Percentiles rank a stretch among this genome's conserved stretches.
These are phyloP conservation scores for Sipha maydis DNA, from an alignment of 2,888 invertebrate genomes.

Conservation along the genomic window DNA sequence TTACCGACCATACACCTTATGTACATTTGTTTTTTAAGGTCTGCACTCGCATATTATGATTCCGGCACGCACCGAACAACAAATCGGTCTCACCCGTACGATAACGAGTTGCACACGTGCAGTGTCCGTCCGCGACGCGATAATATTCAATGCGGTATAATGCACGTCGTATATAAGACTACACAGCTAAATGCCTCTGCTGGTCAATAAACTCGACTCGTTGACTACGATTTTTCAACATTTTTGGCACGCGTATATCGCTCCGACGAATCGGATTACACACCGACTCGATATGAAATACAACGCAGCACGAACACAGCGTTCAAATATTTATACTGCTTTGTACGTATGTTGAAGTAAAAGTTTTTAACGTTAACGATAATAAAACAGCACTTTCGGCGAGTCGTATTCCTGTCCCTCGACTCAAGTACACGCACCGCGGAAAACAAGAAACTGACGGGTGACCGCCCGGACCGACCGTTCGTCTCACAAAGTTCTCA, in stretches of 20 bases:
- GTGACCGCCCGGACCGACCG: too few relatives aligned
- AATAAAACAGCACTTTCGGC: too few relatives aligned
- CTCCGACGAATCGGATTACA: background rate
- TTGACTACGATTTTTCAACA: background rate
- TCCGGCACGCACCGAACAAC: constrained; percentile 10
- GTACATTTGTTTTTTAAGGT: background rate
- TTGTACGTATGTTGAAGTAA: too few relatives aligned
- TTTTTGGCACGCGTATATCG: background rate
- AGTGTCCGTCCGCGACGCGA: background rate
- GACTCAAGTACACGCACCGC: too few relatives aligned
- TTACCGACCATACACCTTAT: constrained; percentile 28
- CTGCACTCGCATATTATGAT: background rate
- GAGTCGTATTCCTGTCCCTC: too few relatives aligned
- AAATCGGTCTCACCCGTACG: background rate
- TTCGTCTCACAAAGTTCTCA: too few relatives aligned
- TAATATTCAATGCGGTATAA: background rate
- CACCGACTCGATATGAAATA: too few relatives aligned
- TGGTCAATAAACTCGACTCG: background rate
- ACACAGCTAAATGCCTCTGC: background rate
- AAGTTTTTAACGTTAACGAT: too few relatives aligned
- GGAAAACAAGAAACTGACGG: too few relatives aligned
- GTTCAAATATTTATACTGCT: too few relatives aligned
- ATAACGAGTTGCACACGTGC: constrained; percentile 39
- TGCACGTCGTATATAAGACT: background rate
- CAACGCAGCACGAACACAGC: too few relatives aligned